Evolutionary conservation across 2,888 invertebrate species (phyloP).

Genomic region (Lycaena phlaeas): DNA sequence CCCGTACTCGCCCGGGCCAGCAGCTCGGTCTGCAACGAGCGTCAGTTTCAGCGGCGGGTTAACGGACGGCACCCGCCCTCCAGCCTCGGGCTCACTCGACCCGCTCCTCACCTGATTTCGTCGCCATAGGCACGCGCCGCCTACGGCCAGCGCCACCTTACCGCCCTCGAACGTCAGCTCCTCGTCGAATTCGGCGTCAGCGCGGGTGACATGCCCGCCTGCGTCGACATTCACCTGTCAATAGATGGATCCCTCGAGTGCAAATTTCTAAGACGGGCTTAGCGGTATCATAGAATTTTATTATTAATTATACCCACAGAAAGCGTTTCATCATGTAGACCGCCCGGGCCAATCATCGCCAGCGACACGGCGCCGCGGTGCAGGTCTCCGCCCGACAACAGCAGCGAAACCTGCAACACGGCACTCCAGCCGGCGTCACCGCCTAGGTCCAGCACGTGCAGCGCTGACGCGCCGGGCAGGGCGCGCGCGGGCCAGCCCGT

Average conservation of each 20-base stretch:
- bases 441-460: slow-evolving; percentile 31
- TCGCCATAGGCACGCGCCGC: slow-evolving; percentile 27
- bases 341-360: slow-evolving; percentile 16
- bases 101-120: slow-evolving; percentile 13
- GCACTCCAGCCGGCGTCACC: slow-evolving; percentile 28
- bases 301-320: too few species aligned
- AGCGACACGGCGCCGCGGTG: slow-evolving; percentile 38
- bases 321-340: slow-evolving; percentile 16
- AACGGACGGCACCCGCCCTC: too few species aligned
- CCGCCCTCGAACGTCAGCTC: too few species aligned
- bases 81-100: slow-evolving; percentile 29
- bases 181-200: too few species aligned
- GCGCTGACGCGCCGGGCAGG: slow-evolving; percentile 22
- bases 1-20: slow-evolving; percentile 47
- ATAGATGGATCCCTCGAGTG: slow-evolving; percentile 17
- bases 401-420: slow-evolving; percentile 36
- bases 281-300: too few species aligned
- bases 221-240: too few species aligned
- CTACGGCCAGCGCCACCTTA: slow-evolving; percentile 31
- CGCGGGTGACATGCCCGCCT: too few species aligned
- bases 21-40: slow-evolving; percentile 35
- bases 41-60: not conserved
- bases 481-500: slow-evolving; percentile 19
- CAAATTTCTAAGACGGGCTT: slow-evolving; percentile 33
- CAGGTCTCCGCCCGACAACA: slow-evolving; percentile 39